phyloP scores from a whole-genome alignment of 2,113 vertebrate species.

The Hyla sarda region DNA sequence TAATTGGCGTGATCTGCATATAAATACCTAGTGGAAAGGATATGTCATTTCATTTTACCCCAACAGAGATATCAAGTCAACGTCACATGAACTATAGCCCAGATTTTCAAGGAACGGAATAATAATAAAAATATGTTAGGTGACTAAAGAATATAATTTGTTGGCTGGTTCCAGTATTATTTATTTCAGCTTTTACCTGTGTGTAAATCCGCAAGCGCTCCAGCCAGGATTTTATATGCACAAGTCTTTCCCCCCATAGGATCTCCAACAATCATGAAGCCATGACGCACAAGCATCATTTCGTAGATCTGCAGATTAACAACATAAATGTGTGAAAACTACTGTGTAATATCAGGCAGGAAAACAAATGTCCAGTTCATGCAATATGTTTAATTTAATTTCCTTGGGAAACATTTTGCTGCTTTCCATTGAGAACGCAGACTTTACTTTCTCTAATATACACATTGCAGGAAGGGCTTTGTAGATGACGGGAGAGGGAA shows the following conservation, averaged over 20 bases:
- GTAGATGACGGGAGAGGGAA: too few species aligned
- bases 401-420: neutral
- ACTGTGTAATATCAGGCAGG: neutral
- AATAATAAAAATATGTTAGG: too few species aligned
- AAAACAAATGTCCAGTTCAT: neutral
- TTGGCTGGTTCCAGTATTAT: too few species aligned
- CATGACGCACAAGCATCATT: conserved; percentile 94
- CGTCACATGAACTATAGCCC: too few species aligned
- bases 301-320: conserved; percentile 84
- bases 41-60: too few species aligned
- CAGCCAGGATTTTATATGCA: conserved; percentile 85
- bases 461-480: neutral
- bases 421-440: neutral
- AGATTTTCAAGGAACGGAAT: too few species aligned
- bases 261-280: conserved; percentile 93
- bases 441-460: neutral
- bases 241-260: conserved; percentile 88
- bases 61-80: too few species aligned
- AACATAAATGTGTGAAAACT: neutral
- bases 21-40: too few species aligned
- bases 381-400: conserved; percentile 17
- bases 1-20: too few species aligned
- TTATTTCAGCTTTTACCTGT: conserved; percentile 70
- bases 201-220: conserved; percentile 79
- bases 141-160: too few species aligned